These are phyloP conservation scores for Trachymyrmex cornetzi DNA, from an alignment of 1,140 invertebrate genomes.

Conservation along the genomic window DNA sequence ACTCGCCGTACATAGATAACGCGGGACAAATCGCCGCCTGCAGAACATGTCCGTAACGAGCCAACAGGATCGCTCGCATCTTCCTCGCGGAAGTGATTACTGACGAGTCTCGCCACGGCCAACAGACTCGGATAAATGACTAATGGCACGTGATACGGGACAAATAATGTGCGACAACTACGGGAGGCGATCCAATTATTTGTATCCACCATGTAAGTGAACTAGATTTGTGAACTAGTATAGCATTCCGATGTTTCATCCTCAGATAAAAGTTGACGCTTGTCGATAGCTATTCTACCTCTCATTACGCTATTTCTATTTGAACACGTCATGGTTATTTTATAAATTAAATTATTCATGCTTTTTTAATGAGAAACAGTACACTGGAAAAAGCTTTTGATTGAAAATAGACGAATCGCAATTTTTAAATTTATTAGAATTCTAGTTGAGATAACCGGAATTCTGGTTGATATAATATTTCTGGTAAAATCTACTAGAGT, in stretches of 20 bases:
- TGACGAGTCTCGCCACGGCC: conserved; percentile 18
- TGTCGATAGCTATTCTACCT: conserved; percentile 68
- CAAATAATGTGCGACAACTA: conserved; percentile 36
- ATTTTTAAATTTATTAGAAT: too few species aligned
- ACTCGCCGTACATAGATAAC: conserved; percentile 33
- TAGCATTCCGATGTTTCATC: conserved; percentile 31
- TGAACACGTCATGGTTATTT: conserved; percentile 26
- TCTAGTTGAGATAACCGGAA: too few species aligned
- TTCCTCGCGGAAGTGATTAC: conserved; percentile 47
- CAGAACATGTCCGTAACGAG: conserved; percentile 51
- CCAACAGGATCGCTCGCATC: conserved; percentile 45
- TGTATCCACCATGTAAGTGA: background rate
- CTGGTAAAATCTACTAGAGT: too few species aligned
- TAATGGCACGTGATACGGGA: conserved; percentile 42
- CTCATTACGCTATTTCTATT: conserved; percentile 73
- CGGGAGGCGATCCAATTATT: conserved; percentile 69
- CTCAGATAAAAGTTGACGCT: conserved; percentile 49
- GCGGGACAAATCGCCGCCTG: conserved; percentile 41
- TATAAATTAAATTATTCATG: too few species aligned
- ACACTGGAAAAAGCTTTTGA: too few species aligned
- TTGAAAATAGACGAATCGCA: too few species aligned
- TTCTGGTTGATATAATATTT: too few species aligned
- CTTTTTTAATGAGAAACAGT: background rate
- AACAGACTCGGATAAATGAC: conserved; percentile 31
- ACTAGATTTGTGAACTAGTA: conserved; percentile 20